phyloP scores from a whole-genome alignment of 2,888 invertebrate species.

The Andricus quercusramuli region DNA sequence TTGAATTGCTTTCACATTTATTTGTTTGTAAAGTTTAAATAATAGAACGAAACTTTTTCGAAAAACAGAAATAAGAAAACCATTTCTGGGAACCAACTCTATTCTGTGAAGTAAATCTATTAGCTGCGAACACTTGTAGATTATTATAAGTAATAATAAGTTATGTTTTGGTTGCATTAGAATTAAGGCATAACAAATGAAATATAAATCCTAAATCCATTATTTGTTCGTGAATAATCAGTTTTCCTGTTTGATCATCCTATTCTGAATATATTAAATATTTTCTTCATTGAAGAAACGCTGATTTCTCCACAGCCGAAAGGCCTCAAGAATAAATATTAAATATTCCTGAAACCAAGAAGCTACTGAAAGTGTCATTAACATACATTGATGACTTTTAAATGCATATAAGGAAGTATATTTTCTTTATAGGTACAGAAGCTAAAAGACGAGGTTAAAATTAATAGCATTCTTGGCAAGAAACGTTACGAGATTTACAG shows the following conservation, averaged over 20 bases:
- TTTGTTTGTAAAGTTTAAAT: too few species aligned
- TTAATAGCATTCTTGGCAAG: constrained; percentile 5
- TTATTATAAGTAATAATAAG: too few species aligned
- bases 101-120: too few species aligned
- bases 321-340: neutral
- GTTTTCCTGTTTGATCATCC: neutral
- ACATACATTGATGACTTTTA: neutral
- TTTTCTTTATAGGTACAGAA: neutral
- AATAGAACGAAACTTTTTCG: too few species aligned
- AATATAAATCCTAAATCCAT: neutral
- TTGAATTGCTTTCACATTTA: too few species aligned
- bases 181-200: neutral
- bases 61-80: too few species aligned
- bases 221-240: neutral
- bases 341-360: neutral
- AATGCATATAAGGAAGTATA: neutral
- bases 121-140: too few species aligned
- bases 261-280: constrained; percentile 13
- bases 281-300: neutral
- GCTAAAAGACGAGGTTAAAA: constrained; percentile 14
- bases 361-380: neutral
- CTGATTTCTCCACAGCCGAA: neutral
- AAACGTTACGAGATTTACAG: constrained; percentile 18
- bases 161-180: neutral
- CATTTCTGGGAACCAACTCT: too few species aligned